Conservation (phyloP, 1,140 invertebrate species). For the Pararge aegeria region DNA sequence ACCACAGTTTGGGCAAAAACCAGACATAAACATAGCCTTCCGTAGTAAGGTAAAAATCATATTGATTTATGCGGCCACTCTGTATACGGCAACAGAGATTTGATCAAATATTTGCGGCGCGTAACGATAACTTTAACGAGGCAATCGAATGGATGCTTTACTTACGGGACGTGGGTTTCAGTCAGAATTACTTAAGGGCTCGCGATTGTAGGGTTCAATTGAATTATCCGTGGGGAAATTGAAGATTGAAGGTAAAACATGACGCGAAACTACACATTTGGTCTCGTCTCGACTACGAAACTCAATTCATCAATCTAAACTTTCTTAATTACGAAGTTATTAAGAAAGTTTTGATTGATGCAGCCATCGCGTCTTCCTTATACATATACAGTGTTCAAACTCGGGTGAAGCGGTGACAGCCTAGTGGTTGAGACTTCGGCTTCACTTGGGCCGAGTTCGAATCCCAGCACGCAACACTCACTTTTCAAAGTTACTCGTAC, state of each 20-base stretch:
- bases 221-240: not conserved
- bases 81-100: not conserved
- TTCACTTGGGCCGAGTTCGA: too few species aligned
- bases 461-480: too few species aligned
- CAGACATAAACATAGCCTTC: too few species aligned
- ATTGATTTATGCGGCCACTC: too few species aligned
- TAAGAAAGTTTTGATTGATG: not conserved
- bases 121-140: conserved; percentile 6
- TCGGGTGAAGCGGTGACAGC: too few species aligned
- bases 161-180: not conserved
- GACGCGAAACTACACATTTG: not conserved
- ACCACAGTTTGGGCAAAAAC: too few species aligned
- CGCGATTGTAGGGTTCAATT: not conserved
- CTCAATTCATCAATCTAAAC: not conserved
- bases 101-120: conserved; percentile 12
- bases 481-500: too few species aligned
- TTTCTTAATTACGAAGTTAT: not conserved
- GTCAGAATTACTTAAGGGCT: not conserved
- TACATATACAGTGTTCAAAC: too few species aligned
- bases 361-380: not conserved
- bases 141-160: conserved; percentile 2
- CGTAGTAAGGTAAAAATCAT: too few species aligned
- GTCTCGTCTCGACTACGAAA: not conserved
- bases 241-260: not conserved
- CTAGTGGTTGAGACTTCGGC: too few species aligned